Percentiles rank a stretch among this genome's conserved stretches.
Conservation (phyloP, 2,113 vertebrate species). For the Gadus macrocephalus region DNA sequence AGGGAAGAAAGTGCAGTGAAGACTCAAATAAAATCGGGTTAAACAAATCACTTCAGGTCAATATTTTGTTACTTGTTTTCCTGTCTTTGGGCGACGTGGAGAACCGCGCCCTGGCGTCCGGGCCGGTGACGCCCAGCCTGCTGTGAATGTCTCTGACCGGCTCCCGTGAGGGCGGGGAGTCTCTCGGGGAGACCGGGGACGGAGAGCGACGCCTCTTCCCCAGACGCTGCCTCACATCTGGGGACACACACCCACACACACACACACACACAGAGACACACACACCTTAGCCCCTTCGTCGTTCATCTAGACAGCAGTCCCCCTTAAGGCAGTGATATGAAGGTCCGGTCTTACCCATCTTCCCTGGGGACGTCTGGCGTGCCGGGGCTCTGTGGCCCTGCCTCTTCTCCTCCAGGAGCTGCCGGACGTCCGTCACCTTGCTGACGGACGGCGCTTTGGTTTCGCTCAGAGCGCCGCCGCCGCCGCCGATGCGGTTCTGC, state of each 20-base stretch:
- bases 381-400: constrained; percentile 72
- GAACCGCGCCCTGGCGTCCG: constrained; percentile 73
- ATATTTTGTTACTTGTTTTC: constrained; percentile 76
- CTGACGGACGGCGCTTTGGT: constrained; percentile 72
- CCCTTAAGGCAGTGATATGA: background rate
- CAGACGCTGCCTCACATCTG: constrained; percentile 89
- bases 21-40: no score
- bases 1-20: no score
- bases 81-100: constrained; percentile 81
- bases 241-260: constrained; percentile 6
- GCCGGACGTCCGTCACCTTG: constrained; percentile 86
- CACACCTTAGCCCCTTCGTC: background rate
- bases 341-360: constrained; percentile 74
- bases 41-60: no score
- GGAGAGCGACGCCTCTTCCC: constrained; percentile 82
- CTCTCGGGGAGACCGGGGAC: constrained; percentile 55
- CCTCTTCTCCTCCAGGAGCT: constrained; percentile 91
- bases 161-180: constrained; percentile 73
- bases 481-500: constrained; percentile 81
- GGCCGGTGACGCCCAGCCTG: constrained; percentile 82
- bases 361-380: constrained; percentile 58
- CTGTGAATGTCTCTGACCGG: constrained; percentile 88
- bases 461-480: constrained; percentile 20
- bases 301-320: background rate
- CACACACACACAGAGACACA: background rate